Conservation (phyloP, 2,888 invertebrate species). For the Callosobruchus maculatus region DNA sequence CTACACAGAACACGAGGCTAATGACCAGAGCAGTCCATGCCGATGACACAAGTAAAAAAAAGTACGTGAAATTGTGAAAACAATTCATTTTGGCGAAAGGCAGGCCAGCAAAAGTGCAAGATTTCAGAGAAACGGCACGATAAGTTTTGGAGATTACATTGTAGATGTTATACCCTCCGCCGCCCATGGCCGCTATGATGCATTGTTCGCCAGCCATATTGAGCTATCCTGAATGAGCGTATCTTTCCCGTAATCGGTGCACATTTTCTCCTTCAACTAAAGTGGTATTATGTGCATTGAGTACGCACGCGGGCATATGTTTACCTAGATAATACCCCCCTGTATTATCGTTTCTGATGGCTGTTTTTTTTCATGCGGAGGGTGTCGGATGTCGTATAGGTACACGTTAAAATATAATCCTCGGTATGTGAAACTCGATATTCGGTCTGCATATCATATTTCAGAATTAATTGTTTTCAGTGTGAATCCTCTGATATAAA, state of each 20-base stretch:
- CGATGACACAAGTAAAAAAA: no score
- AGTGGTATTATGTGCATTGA: constrained; percentile 20
- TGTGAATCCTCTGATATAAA: not conserved
- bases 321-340: constrained; percentile 23
- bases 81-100: no score
- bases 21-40: no score
- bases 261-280: constrained; percentile 2
- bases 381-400: constrained; percentile 20
- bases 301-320: constrained; percentile 15
- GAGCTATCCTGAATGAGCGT: constrained; percentile 20
- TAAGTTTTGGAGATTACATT: no score
- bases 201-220: constrained; percentile 17
- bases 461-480: constrained; percentile 5
- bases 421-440: constrained; percentile 10
- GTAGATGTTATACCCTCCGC: no score
- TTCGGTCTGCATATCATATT: constrained; percentile 7
- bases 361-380: constrained; percentile 3
- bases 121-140: no score
- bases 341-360: constrained; percentile 13
- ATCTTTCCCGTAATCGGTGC: constrained; percentile 12
- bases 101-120: no score
- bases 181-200: constrained; percentile 14
- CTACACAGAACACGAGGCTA: no score
- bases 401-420: constrained; percentile 13
- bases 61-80: no score